Percentiles rank a stretch among this genome's conserved stretches.
Evolutionary conservation across 2,113 vertebrate species (phyloP).

Genomic region (Spermophilus dauricus): DNA sequence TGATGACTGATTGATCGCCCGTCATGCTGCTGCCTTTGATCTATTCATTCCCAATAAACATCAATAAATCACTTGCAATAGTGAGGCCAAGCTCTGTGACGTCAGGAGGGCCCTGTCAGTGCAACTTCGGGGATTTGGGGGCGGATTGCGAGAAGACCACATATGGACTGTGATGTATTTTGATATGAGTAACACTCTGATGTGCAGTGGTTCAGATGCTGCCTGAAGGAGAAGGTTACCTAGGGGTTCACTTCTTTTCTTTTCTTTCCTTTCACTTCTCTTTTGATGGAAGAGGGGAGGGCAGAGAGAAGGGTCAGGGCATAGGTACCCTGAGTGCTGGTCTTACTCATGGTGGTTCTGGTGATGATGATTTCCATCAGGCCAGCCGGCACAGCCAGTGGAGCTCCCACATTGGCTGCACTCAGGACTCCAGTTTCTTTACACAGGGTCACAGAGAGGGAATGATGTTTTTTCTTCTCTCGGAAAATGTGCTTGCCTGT

Average conservation of each 20-base stretch:
- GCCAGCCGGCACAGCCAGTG: background rate
- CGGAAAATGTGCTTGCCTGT: background rate
- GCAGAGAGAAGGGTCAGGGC: background rate
- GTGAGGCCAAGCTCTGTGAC: constrained; percentile 93
- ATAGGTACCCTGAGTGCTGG: background rate
- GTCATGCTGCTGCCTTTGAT: constrained; percentile 97
- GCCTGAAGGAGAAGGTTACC: background rate
- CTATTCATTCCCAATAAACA: constrained; percentile 99
- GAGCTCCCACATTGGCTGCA: background rate
- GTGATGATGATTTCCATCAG: background rate
- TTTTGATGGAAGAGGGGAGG: background rate
- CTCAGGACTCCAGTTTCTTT: background rate
- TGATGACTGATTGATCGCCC: constrained; percentile 98
- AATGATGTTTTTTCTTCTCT: background rate
- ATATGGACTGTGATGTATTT: constrained; percentile 69
- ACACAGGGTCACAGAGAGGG: background rate
- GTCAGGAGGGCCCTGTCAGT: constrained; percentile 92
- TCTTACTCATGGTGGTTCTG: background rate
- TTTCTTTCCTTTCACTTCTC: background rate
- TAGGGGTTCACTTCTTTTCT: constrained; percentile 29
- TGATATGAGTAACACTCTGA: constrained; percentile 54
- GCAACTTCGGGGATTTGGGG: constrained; percentile 85
- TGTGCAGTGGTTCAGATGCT: background rate
- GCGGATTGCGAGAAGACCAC: constrained; percentile 69
- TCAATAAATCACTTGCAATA: constrained; percentile 97